Base-by-base conservation (phyloP, 1,140 invertebrate genomes). In the Proctacanthus coquilletti region DNA sequence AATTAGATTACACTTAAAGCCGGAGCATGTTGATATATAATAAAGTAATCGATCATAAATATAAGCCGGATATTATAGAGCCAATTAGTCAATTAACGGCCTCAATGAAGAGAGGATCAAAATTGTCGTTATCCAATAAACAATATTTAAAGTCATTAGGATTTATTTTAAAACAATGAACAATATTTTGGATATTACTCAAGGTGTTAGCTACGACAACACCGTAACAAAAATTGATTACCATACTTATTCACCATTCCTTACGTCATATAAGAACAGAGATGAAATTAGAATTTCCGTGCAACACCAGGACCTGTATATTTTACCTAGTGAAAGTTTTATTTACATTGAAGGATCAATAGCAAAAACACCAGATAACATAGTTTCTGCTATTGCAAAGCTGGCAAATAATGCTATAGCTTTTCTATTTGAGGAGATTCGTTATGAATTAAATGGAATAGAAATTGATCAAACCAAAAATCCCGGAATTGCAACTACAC, bases 371-470 rank as follows among this genome's bases (percentile, higher is more conserved):
- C 11, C 33, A 10, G 10, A 18, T 3, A 43, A 21, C 1, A 42
- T 40, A n/a, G n/a, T n/a, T n/a, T n/a, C n/a, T n/a, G n/a, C n/a
- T n/a, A n/a, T n/a, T n/a, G n/a, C n/a, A n/a, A 39, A 4, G 21
- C 37, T 64, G 20, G 45, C 46, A n/a, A 63, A 61, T 45, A 64
- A 62, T 46, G 48, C 43, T 13, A 41, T 60, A 5, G 43, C 51
- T 19, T 53, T 53, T 49, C 40, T 65, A 10, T 65, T 67, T 48
- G 51, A 60, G 40, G 60, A 64, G 42, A 60, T 63, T n/a, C 45
- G 59, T 29, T 65, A 62, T 45, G 58, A 63, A 48, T 5, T 66
- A 3, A 61, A 61, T 45, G 58, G 51, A 19, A 43, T 59, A 3
- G 58, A 60, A 46, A 57, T 66, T 37, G 61, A 68, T 52, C 38